Conservation (phyloP, 2,888 invertebrate genomes). For the Hoplodrina blanda region DNA sequence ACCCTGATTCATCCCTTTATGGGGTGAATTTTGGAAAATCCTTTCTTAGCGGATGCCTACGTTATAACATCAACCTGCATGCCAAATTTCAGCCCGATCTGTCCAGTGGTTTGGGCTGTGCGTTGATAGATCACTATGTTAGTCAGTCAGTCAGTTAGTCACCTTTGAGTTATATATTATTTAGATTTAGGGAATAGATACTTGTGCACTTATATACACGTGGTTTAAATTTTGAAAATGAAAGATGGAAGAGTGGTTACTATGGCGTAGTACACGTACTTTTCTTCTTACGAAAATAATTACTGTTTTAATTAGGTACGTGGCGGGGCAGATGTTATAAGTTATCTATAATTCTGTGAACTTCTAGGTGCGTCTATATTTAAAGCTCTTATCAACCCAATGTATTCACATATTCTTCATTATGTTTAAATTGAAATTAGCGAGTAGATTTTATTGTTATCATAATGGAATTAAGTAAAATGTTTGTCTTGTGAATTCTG, state of each 20-base stretch:
- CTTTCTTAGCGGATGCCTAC: too few species aligned
- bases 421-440: not conserved
- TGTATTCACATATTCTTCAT: not conserved
- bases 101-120: too few species aligned
- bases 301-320: not conserved
- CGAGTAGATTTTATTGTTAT: not conserved
- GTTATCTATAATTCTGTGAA: constrained; percentile 5
- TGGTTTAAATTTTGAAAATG: not conserved
- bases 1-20: too few species aligned
- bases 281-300: not conserved
- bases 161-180: too few species aligned
- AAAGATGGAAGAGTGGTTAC: not conserved
- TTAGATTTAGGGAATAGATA: not conserved
- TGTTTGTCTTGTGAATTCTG: not conserved
- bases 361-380: not conserved
- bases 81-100: too few species aligned
- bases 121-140: too few species aligned
- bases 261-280: too few species aligned
- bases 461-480: not conserved
- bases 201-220: constrained; percentile 27
- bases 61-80: too few species aligned
- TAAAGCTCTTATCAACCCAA: constrained; percentile 11
- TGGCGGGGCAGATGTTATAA: not conserved
- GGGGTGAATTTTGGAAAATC: too few species aligned
- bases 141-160: too few species aligned